phyloP scores from a whole-genome alignment of 2,113 vertebrate genomes.

The Centropus unirufus region DNA sequence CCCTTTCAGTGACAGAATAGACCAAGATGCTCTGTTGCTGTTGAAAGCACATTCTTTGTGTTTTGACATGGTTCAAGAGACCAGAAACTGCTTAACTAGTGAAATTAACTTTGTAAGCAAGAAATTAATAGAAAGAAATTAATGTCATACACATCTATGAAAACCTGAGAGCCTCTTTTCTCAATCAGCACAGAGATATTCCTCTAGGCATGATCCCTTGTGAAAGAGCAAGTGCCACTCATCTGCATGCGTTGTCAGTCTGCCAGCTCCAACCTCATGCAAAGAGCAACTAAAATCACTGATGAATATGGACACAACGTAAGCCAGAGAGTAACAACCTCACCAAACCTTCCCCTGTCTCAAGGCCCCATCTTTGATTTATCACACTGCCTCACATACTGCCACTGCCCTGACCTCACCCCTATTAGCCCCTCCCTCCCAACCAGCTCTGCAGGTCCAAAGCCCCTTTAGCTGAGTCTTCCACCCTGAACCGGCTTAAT shows the following conservation, averaged over 20 bases:
- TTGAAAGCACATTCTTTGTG: not conserved
- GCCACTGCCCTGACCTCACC: not conserved
- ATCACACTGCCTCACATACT: slow-evolving; percentile 11
- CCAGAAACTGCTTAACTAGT: not conserved
- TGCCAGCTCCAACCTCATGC: not conserved
- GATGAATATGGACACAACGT: not conserved
- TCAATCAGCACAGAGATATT: not conserved
- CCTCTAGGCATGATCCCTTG: not conserved
- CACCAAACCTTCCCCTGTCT: not conserved
- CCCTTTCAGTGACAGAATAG: not conserved
- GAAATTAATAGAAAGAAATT: not conserved
- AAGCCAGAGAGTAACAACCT: not conserved
- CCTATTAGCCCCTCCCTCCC: not conserved
- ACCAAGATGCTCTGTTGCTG: not conserved
- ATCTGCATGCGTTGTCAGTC: not conserved
- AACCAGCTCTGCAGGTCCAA: not conserved
- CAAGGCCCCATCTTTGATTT: not conserved
- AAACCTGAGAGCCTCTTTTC: not conserved
- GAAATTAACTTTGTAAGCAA: not conserved
- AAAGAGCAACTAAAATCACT: not conserved
- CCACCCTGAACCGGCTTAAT: not conserved
- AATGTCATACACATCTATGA: not conserved
- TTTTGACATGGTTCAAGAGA: not conserved
- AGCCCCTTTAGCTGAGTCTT: not conserved
- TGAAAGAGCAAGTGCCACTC: not conserved